phyloP scores from a whole-genome alignment of 2,113 vertebrate species.

The Ammodytes marinus region DNA sequence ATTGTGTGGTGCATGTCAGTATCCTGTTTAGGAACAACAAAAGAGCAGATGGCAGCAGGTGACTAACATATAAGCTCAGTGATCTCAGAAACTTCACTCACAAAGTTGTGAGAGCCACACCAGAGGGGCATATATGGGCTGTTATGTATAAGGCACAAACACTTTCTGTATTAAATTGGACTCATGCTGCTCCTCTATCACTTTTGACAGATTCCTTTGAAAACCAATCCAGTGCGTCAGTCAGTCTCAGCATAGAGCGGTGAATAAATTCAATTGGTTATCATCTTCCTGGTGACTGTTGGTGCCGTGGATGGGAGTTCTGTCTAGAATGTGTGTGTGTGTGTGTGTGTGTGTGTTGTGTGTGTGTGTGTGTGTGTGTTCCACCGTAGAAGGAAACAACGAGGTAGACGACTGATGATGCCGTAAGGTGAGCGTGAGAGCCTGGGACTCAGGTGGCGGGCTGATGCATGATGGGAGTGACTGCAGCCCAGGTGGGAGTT shows the following conservation, averaged over 20 bases:
- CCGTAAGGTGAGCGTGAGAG: constrained; percentile 40
- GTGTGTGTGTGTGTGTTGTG: background rate
- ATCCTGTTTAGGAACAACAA: background rate
- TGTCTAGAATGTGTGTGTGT: background rate
- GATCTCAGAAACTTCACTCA: background rate
- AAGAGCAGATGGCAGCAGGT: background rate
- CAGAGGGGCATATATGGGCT: too few relatives aligned
- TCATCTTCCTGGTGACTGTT: constrained; percentile 1
- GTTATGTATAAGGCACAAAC: background rate
- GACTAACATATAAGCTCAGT: too few relatives aligned
- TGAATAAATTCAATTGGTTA: constrained; percentile 40
- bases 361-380: background rate
- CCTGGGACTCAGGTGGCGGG: constrained; percentile 71
- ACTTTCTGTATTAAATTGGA: background rate
- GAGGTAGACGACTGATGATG: constrained; percentile 41
- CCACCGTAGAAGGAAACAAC: background rate
- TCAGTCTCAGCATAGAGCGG: constrained; percentile 6
- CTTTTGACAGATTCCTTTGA: constrained; percentile 3
- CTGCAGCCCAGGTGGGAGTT: constrained; percentile 82
- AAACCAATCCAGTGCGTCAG: constrained; percentile 25
- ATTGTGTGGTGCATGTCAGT: background rate
- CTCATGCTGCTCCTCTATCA: constrained; percentile 1
- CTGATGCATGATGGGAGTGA: constrained; percentile 79
- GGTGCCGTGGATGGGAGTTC: background rate
- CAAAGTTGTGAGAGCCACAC: background rate